Base-by-base conservation (phyloP, 2,888 invertebrate genomes). In the Drosophila suboccidentalis region DNA sequence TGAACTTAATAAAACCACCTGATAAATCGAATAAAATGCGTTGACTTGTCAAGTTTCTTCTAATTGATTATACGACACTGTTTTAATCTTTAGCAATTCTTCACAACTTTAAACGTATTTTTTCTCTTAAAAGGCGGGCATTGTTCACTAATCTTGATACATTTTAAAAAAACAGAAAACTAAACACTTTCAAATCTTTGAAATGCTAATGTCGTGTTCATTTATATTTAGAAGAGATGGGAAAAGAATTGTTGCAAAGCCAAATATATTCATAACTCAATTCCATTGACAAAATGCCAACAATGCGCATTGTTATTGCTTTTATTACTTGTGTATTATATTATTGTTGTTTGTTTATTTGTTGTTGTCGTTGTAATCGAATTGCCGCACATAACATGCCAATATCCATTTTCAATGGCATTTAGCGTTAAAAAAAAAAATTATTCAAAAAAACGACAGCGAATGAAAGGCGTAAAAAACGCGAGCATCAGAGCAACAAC, bases 351-450 rank as follows among this genome's bases (percentile, higher is more conserved):
- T 46, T 22, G 11, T 34, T 64, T 57, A 22, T 34, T 46, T 55
- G 44, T 43, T 62, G 55, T 22, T 19, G 44, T 43, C 60, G 55
- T 22, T 19, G 38, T 80, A 82, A 88, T 87, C 64, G 66, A 88
- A 86, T 85, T 69, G 80, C 70, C 65, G 64, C 69, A 82, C 77
- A 71, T 63, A 87, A 86, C 66, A 66, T 73, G 68, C 62, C 83
- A 80, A 77, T 88, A 83, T 86, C 66, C 53, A 86, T 54, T 86
- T 85, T 69, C 74, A 86, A 77, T 75, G 67, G 68, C 74, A 77
- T 83, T 88, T 68, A 63, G 60, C 51, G 60, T 63, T 62, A 47
- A 46, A 44, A 41, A 55, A 53, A 60, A 19, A 41, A 57, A 49
- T 43, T 62, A 57, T 44, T 49, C 22, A 62, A 22, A 55, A 39